phyloP scores from a whole-genome alignment of 92 coral and sea anemone genomes.

The Parazoanthus atlanticus region DNA sequence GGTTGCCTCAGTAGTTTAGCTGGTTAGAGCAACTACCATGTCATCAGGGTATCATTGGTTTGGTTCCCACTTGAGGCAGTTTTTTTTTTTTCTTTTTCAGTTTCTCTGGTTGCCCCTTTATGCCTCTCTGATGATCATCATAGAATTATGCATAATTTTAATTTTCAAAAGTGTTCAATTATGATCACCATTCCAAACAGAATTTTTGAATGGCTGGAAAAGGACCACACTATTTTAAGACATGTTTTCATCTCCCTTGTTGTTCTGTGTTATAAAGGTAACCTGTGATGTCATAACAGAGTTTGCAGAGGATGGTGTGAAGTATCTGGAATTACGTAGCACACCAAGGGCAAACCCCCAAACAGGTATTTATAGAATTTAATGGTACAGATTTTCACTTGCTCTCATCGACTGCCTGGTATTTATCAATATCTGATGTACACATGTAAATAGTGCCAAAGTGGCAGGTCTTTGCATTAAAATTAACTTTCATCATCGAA shows the following conservation, averaged over 20 bases:
- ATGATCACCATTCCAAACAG: background rate
- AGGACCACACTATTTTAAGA: background rate
- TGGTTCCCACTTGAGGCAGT: too few species aligned
- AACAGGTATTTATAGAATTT: slow-evolving; percentile 37
- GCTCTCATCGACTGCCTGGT: background rate
- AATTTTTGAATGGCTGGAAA: background rate
- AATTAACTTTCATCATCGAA: too few species aligned
- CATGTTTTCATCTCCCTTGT: background rate
- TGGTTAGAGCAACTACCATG: too few species aligned
- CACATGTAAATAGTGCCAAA: too few species aligned
- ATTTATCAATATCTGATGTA: too few species aligned
- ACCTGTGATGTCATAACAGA: slow-evolving; percentile 88
- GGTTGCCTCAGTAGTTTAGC: too few species aligned
- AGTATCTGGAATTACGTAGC: slow-evolving; percentile 86
- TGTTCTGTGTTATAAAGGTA: slow-evolving; percentile 53
- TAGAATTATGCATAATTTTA: background rate
- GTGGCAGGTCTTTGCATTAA: too few species aligned
- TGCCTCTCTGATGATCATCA: too few species aligned
- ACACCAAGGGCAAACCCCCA: slow-evolving; percentile 85
- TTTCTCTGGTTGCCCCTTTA: too few species aligned
- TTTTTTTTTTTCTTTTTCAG: too few species aligned
- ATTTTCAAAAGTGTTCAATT: background rate
- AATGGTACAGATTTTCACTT: background rate
- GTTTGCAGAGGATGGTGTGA: slow-evolving; percentile 83
- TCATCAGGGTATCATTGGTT: too few species aligned